Evolutionary conservation across 2,113 vertebrate genomes (phyloP), one percentile per base, ranked within the genome.

Genomic region (Phyllostomus hastatus): DNA sequence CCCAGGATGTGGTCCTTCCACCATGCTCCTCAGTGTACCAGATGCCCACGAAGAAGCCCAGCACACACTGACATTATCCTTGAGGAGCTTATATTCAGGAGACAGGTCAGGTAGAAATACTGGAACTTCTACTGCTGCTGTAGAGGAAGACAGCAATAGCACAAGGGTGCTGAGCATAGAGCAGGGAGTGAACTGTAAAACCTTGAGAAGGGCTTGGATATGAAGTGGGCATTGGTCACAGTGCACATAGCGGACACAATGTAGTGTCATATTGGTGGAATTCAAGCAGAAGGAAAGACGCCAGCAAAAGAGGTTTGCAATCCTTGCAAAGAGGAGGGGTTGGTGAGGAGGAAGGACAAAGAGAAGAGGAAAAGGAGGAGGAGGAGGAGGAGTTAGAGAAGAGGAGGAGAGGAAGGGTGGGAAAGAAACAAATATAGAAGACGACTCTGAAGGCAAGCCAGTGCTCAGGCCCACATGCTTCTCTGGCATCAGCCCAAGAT

Each of bases 11-110:
- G 1, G 52, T 35, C 20, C 48, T 76, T 8, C 17, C 14, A 3
- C 9, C 11, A 2, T 28, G 19, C 35, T 82, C 22, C 1, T 17
- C 17, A 3, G 19, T 1, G 6, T 10, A 14, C 38, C 35, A 6
- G 28, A 19, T 35, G 12, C 70, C 28, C 46, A 46, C 26, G 10
- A 84, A 12, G 46, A 19, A 79, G 1, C 35, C 35, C 4, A 7
- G 48, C 2, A 1, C 20, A 24, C 0, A 1, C 0, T 52, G 57
- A 72, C 15, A 24, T 48, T 54, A 31, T 19, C 76, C 52, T 66
- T 1, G 2, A 69, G 48, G 38, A 73, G 46, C 24, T 76, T n/a
- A 43, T 5, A n/a, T 35, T 54, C 15, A 6, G 8, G 15, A 54
- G 20, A 14, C 48, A 64, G 22, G 15, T 6, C 33, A 33, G 73